A percentile compares a stretch with the other conserved stretches of the same genome.
Conservation (phyloP, 2,797 vertebrate species). For the Malurus splendens region DNA sequence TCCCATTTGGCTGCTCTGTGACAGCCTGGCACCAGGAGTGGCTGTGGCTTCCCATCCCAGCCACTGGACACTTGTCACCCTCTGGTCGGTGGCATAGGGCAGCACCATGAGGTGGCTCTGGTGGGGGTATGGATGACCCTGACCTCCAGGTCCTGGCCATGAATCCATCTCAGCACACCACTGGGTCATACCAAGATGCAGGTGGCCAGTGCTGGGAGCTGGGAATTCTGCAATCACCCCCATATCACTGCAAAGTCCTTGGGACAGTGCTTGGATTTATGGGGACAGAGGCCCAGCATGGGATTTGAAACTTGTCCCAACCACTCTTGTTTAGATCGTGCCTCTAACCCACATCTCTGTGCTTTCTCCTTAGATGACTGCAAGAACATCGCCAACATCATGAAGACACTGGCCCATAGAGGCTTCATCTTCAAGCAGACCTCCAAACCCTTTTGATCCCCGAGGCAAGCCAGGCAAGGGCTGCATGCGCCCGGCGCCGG, state of each 20-base stretch:
- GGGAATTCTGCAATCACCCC: accelerated
- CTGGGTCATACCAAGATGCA: accelerated
- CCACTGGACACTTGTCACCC: not conserved
- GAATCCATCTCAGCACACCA: not conserved
- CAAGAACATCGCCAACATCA: slow-evolving; percentile 84
- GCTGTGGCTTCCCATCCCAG: not conserved
- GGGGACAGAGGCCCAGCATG: accelerated
- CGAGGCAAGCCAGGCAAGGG: slow-evolving; percentile 72
- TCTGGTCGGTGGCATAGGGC: accelerated
- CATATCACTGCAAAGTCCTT: not conserved
- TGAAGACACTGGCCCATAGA: slow-evolving; percentile 81
- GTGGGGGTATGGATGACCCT: accelerated
- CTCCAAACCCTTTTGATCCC: slow-evolving; percentile 79
- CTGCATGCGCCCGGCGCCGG: slow-evolving; percentile 66
- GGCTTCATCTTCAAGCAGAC: slow-evolving; percentile 84
- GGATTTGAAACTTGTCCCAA: not conserved
- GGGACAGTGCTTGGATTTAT: not conserved
- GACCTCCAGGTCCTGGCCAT: accelerated
- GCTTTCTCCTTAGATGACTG: slow-evolving; percentile 72
- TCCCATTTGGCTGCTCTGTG: not conserved
- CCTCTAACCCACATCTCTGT: not conserved
- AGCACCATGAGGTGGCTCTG: not conserved
- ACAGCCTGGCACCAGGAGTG: not conserved
- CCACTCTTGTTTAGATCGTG: accelerated
- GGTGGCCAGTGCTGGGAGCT: not conserved